A percentile compares a stretch with the other conserved stretches of the same genome.
Conservation (phyloP, 1,140 invertebrate genomes). For the Luehdorfia chinensis region DNA sequence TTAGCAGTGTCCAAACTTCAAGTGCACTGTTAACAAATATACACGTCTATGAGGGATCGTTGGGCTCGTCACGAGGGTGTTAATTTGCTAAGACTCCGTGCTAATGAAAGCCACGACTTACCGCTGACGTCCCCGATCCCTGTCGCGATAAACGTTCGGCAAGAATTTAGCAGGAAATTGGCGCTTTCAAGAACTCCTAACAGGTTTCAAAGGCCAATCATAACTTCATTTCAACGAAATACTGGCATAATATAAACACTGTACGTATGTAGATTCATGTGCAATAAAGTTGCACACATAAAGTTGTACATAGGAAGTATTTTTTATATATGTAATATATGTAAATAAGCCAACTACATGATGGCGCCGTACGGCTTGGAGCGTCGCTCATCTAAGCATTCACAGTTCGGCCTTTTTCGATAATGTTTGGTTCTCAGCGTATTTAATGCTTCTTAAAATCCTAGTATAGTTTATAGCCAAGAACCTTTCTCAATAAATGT, state of each 20-base stretch:
- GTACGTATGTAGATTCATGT: too few relatives aligned
- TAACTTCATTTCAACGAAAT: too few relatives aligned
- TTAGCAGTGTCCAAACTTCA: background rate
- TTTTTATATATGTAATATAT: background rate
- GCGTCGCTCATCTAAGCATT: too few relatives aligned
- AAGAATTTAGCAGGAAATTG: conserved; percentile 68
- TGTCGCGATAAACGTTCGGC: conserved; percentile 50
- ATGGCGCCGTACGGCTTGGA: too few relatives aligned
- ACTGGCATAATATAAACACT: too few relatives aligned
- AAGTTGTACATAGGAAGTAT: background rate
- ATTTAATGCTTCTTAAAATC: background rate
- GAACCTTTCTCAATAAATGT: background rate
- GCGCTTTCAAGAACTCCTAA: conserved; percentile 44
- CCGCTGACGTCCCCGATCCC: conserved; percentile 57
- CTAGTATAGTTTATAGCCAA: background rate
- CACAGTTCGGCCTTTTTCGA: too few relatives aligned
- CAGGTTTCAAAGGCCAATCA: conserved; percentile 28
- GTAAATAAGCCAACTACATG: too few relatives aligned
- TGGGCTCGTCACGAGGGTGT: conserved; percentile 54
- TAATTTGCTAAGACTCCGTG: conserved; percentile 70
- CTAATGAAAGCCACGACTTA: conserved; percentile 70
- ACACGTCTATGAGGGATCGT: conserved; percentile 28
- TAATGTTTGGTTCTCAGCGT: too few relatives aligned
- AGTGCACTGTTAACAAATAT: conserved; percentile 20
- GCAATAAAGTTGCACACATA: too few relatives aligned